A percentile compares a stretch with the other conserved stretches of the same genome.
Evolutionary conservation across 2,113 vertebrate genomes (phyloP).

Genomic region (Miniopterus natalensis): DNA sequence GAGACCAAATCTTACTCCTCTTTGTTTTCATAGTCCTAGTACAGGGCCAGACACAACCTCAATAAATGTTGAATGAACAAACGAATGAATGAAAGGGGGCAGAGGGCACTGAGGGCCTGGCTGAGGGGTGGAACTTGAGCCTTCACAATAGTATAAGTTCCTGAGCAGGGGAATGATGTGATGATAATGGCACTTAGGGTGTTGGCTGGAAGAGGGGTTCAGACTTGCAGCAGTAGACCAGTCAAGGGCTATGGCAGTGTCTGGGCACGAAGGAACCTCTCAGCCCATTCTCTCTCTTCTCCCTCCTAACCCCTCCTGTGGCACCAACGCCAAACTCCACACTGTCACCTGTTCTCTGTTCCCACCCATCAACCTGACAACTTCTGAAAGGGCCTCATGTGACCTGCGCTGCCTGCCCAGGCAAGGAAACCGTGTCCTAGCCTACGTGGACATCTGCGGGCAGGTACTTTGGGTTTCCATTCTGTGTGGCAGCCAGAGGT

Average conservation of each 20-base stretch:
- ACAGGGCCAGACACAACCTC: neutral
- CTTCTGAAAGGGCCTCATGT: slow-evolving; percentile 9
- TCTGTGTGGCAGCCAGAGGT: neutral
- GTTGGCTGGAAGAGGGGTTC: neutral
- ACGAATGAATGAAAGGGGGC: neutral
- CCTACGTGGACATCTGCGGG: fast-evolving
- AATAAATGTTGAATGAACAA: neutral
- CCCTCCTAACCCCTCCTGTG: neutral
- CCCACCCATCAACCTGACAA: neutral
- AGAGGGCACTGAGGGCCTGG: neutral
- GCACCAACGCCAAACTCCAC: neutral
- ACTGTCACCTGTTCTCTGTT: neutral
- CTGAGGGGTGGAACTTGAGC: neutral
- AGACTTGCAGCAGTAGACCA: neutral
- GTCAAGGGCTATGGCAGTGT: neutral
- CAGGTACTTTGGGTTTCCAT: neutral
- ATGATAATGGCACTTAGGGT: neutral
- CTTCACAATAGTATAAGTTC: neutral
- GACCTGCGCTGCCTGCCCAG: neutral
- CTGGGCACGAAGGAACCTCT: neutral
- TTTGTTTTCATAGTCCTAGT: neutral
- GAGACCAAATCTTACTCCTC: neutral
- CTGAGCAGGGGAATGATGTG: neutral
- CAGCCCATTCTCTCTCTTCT: neutral
- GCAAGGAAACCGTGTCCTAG: neutral